Evolutionary conservation across 2,888 invertebrate genomes (phyloP).

Genomic region (Tridacna crocea): DNA sequence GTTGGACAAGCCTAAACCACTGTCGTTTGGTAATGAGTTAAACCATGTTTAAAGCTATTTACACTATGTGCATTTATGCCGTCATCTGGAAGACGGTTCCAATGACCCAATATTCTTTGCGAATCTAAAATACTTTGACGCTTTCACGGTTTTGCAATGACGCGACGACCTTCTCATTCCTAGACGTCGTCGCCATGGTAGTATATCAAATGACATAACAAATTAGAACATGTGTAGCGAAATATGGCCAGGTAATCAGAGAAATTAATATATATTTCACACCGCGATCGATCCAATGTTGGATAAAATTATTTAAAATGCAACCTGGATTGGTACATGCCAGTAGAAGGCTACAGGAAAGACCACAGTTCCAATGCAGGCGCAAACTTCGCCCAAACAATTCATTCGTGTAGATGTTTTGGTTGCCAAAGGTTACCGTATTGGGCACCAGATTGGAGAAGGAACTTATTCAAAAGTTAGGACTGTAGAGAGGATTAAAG

Average conservation of each 20-base stretch:
- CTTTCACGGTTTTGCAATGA: neutral
- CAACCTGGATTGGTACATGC: neutral
- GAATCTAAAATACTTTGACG: too few species aligned
- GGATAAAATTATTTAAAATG: neutral
- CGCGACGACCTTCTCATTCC: neutral
- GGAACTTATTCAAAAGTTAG: slow-evolving; percentile 94
- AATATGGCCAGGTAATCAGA: slow-evolving; percentile 15
- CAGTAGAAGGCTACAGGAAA: neutral
- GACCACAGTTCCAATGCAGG: slow-evolving; percentile 30
- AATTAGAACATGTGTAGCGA: neutral
- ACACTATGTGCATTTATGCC: too few species aligned
- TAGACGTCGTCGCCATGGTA: neutral
- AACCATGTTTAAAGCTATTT: too few species aligned
- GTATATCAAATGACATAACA: neutral
- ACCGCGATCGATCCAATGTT: too few species aligned
- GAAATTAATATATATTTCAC: neutral
- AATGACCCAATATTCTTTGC: too few species aligned
- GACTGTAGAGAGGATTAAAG: slow-evolving; percentile 82
- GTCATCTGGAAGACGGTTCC: too few species aligned
- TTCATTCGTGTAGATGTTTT: slow-evolving; percentile 68
- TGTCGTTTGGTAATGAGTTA: too few species aligned
- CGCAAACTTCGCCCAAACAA: slow-evolving; percentile 55
- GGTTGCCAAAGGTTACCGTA: slow-evolving; percentile 84
- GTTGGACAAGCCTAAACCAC: too few species aligned
- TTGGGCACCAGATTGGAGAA: slow-evolving; percentile 89